Evolutionary conservation across 1,140 invertebrate genomes (phyloP), one percentile per base, ranked within the genome.

Genomic region (Dendrolimus kikuchii): DNA sequence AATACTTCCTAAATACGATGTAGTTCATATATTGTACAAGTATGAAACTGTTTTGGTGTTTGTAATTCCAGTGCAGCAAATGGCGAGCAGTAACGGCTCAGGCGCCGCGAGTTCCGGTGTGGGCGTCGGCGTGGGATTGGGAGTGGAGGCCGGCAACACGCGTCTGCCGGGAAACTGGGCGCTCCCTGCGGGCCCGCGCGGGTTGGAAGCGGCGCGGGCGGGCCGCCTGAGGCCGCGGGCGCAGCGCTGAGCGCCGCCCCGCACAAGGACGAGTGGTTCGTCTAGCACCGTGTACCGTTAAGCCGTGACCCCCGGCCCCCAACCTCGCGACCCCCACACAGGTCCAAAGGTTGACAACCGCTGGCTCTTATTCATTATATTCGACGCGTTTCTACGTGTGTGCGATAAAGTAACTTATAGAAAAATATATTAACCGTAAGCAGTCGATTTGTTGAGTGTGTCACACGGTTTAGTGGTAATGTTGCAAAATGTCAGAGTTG

Each of bases 171-270:
- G 94, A 96, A 96, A 96, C 94, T 95, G 93, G 94, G 91, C 91
- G 92, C 93, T 92, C 94, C 94, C 94, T 96, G 94, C 91, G 94
- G 94, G 93, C 93, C 93, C 89, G 90, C 89, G 90, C 90, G 92
- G 92, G 93, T 91, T 91, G 77, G 73, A 64, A 72, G 74, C 75
- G 81, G 77, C 81, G 81, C 84, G 77, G 72, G 80, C 82, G 83
- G 77, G 84, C 81, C 89, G 89, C 89, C 88, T 86, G 86, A 87
- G 89, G 87, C 80, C 86, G 88, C 85, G 84, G 81, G 75, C 80
- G 77, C 71, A 68, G 75, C 78, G 69, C 70, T 78, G 77, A 77
- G 79, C 78, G 78, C 76, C 74, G 83, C 82, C 81, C 88, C 89
- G 77, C 89, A 90, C 74, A 92, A 92, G 77, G 91, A 92, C 89